Evolutionary conservation across 2,888 invertebrate genomes (phyloP), one percentile per base, ranked within the genome.

Genomic region (Rapana venosa): DNA sequence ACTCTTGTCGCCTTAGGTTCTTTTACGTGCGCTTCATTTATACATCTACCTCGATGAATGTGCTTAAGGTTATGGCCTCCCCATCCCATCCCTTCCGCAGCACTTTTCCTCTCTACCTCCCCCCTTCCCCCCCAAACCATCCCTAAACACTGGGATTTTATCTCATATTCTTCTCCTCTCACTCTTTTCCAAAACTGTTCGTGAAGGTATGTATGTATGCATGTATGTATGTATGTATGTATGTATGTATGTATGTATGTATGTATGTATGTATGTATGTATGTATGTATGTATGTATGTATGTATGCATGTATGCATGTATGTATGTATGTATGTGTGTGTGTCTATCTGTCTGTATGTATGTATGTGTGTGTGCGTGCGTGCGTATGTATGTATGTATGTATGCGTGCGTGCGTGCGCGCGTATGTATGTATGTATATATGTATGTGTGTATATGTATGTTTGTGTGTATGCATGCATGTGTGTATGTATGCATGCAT

Each of bases 231-330:
- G 47, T 47, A 47, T 47, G 47, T 47, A 47, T 47, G 47, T 47
- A 47, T 47, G 47, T 47, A 47, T 47, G 47, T 47, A 47, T 47
- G 47, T 47, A 47, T 47, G 47, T 47, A 47, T 47, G 47, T 47
- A 47, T 47, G 47, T 47, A 47, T 47, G 47, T 22, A 20, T 66
- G 79, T 35, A 0, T 32, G 6, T 35, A 15, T 32, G 30, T 79
- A 32, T 79, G 20, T 32, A 13, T 5, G 20, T 79, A 0, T 79
- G 20, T 13, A 8, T 79, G 30, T 2, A 32, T 79, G 66, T 79
- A 32, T 79, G 79, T 79, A 32, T 79, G 79, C 32, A 32, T 79
- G 79, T 79, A 32, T 79, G 79, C 32, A 32, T 79, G 79, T 79
- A 32, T 70, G 70, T 70, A 15, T 58, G 58, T 58, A 15, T 58